Conservation (phyloP, 2,797 vertebrate species). For the Clarias platycephalus region DNA sequence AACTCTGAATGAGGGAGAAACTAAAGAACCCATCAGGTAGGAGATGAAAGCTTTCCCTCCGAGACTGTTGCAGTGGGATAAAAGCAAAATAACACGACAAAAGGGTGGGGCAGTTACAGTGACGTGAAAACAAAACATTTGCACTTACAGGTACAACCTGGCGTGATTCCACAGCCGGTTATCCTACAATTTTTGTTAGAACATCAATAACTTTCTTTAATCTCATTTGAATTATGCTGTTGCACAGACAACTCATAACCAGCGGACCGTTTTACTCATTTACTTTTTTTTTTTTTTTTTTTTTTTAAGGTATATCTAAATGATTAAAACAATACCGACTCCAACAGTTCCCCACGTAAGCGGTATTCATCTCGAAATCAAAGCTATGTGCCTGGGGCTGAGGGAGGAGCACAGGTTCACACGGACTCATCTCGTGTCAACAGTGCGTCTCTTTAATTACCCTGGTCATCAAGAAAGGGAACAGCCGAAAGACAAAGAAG, state of each 20-base stretch:
- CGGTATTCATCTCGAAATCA: neutral
- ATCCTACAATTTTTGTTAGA: neutral
- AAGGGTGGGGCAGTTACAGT: neutral
- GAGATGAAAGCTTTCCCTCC: neutral
- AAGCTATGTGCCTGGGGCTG: neutral
- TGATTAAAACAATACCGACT: neutral
- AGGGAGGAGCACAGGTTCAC: slow-evolving; percentile 1
- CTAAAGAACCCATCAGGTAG: neutral
- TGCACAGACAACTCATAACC: neutral
- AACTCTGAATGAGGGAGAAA: neutral
- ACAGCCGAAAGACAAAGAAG: no score
- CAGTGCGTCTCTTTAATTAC: neutral
- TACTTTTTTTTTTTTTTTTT: neutral
- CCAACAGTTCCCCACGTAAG: neutral
- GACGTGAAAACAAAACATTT: neutral
- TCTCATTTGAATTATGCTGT: neutral
- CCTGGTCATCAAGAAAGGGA: neutral
- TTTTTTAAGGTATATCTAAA: neutral
- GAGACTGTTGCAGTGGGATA: neutral
- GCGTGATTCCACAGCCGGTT: neutral
- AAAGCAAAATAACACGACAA: neutral
- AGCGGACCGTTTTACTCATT: neutral
- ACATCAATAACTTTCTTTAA: neutral
- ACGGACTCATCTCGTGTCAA: slow-evolving; percentile 4
- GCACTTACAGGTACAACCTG: neutral